Base-by-base conservation (phyloP, 1,140 invertebrate genomes). In the Drosophila truncata region DNA sequence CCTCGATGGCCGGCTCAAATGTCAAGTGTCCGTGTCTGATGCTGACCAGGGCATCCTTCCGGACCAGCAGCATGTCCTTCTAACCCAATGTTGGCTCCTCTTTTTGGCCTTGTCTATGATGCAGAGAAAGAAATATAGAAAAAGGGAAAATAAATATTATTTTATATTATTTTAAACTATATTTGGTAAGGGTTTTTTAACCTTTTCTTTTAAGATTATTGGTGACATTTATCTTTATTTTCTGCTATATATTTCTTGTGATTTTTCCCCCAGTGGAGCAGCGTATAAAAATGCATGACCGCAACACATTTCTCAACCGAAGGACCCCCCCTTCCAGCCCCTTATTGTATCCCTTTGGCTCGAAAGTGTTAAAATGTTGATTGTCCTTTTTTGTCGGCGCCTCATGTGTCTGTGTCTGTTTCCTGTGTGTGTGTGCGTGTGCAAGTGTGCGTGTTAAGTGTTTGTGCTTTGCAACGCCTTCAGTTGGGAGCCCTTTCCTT, bases 321-420 rank as follows among this genome's bases (percentile, higher is more conserved):
- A 52, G 11, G 27, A 7, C 25, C 25, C 16, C 18, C 9, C 7
- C 20, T 11, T 5, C 7, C 20, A 0, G 11, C 47, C 20, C 37
- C 49, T 27, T n/a, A 3, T 71, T 81, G 73, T 72, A 74, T 64
- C 65, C 73, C 65, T 78, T 77, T 61, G 64, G 73, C 60, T 84
- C 61, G 59, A 81, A 88, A 90, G 84, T 88, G 84, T 88, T 88
- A 88, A 90, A 88, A 87, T 88, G 85, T 88, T 90, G 84, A 88
- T 90, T 88, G 85, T 90, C 84, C 84, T 88, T 88, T 87, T 86
- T 90, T 88, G 76, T 64, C 67, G 65, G 49, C 61, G 54, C 50
- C 55, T 59, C 49, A 42, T 79, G 66, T 58, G 60, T 64, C 35
- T 42, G 58, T 79, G 59, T 60, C 29, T 57, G 44, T 47, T 23